A percentile compares a stretch with the other conserved stretches of the same genome.
These are phyloP conservation scores for Tachycineta bicolor DNA, from an alignment of 2,113 vertebrate species.

Conservation along the genomic window DNA sequence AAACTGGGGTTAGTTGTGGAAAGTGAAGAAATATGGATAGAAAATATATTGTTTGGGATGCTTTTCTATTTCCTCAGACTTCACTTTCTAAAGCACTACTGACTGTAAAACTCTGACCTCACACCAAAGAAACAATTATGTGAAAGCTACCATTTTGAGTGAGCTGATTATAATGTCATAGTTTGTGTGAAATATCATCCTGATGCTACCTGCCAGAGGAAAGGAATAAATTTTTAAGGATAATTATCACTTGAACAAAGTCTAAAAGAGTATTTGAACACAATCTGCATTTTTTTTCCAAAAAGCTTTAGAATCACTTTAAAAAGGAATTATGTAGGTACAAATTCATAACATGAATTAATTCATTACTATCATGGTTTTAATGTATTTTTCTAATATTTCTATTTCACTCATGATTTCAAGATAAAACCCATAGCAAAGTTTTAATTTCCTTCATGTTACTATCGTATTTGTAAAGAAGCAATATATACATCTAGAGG, in stretches of 20 bases:
- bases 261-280: background rate
- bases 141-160: background rate
- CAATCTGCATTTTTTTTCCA: background rate
- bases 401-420: background rate
- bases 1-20: background rate
- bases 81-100: background rate
- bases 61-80: background rate
- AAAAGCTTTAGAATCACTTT: background rate
- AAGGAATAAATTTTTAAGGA: background rate
- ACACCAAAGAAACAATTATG: background rate
- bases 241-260: background rate
- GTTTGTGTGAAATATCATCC: background rate
- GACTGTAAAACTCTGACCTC: background rate
- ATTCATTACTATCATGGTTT: background rate
- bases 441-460: background rate
- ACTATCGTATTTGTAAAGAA: background rate
- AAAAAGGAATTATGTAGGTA: background rate
- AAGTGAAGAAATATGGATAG: background rate
- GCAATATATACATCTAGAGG: background rate
- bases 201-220: background rate
- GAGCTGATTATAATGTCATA: background rate
- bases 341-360: background rate
- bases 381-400: background rate
- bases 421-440: background rate
- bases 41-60: background rate